Evolutionary conservation across 2,797 vertebrate species (phyloP).

Genomic region (Onychomys arenicola): DNA sequence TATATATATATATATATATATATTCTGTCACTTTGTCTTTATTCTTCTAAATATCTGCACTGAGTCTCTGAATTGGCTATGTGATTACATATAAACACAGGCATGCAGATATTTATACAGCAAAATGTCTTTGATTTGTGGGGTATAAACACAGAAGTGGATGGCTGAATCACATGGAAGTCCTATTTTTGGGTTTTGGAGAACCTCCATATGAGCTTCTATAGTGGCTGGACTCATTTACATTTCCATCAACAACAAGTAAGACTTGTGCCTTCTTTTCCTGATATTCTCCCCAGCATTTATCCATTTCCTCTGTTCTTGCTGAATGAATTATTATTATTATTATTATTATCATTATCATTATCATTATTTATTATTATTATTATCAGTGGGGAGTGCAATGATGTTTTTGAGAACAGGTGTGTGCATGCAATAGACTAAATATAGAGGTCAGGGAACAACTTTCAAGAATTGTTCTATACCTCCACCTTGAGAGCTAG

Average conservation of each 20-base stretch:
- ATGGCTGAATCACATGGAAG: not conserved
- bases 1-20: not conserved
- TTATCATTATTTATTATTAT: not conserved
- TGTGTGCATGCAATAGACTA: not conserved
- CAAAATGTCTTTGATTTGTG: not conserved
- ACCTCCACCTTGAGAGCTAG: not conserved
- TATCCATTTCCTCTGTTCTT: not conserved
- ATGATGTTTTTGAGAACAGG: not conserved
- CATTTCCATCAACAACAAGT: not conserved
- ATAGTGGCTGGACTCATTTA: not conserved
- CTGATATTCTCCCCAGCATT: not conserved
- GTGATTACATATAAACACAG: not conserved
- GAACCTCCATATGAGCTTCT: not conserved
- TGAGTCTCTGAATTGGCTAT: not conserved
- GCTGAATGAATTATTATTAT: not conserved
- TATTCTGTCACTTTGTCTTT: not conserved
- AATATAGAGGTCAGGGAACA: not conserved
- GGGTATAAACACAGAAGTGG: no score
- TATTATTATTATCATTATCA: not conserved
- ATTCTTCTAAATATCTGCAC: not conserved
- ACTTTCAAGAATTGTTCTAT: not conserved
- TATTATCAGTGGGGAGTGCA: not conserved
- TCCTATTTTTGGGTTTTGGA: not conserved
- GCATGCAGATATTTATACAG: not conserved
- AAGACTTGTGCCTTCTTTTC: not conserved